Evolutionary conservation across 2,113 vertebrate species (phyloP), one percentile per base, ranked within the genome.

Genomic region (Ctenomys sociabilis): DNA sequence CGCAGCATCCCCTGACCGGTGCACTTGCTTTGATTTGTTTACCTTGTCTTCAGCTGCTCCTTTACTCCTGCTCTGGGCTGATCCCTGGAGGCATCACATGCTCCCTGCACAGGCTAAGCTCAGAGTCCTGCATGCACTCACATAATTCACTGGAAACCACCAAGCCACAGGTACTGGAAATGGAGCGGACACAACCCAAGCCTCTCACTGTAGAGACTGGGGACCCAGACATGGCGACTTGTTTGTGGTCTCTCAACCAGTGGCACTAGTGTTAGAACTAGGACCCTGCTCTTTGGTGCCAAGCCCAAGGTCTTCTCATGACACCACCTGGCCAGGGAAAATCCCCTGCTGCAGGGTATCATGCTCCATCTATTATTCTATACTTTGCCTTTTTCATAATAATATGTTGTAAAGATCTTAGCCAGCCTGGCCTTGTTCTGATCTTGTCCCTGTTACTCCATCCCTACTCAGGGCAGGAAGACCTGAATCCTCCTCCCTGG

Each of bases 401-500:
- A 54, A 45, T 77, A 43, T 24, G 2, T 66, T 26, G 78, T 57
- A 0, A 26, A 84, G 40, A 59, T 72, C 24, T 85, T 92, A 68
- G 72, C 61, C 85, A 73, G 16, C 10, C 21, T 16, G 61, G 5
- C 81, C 11, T n/a, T 82, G 75, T 59, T 91, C 68, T 61, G 32
- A 70, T 66, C 17, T 83, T 11, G 95, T 24, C 75, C 83, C 68
- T 52, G 9, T 92, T 22, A 45, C 57, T 61, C 57, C 72, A 43
- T 28, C 72, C 30, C 1, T 13, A 13, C 4, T 10, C n/a, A 32
- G 61, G 70, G 93, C 96, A 95, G 81, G 81, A 95, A 97, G 96
- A 77, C 85, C 90, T 88, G 94, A 95, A 70, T 85, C 90, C 95
- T 54, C 81, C 43, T 95, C 91, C 96, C 83, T 92, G 97, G 93